These are phyloP conservation scores for Oedothorax gibbosus DNA, from an alignment of 1,140 invertebrate genomes.

Conservation along the genomic window DNA sequence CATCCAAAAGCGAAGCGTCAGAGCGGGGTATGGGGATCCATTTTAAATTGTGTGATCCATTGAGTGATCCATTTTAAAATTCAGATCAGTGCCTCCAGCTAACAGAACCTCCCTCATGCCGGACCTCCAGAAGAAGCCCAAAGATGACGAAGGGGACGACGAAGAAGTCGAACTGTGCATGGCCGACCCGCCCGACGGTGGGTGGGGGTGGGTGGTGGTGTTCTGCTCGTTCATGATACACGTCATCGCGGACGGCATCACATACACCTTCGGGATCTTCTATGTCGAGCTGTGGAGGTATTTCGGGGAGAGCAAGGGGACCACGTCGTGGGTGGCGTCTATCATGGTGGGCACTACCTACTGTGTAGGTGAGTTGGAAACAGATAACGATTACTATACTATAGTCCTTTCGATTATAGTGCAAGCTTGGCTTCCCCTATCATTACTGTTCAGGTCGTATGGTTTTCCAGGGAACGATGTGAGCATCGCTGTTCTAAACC, in stretches of 20 bases:
- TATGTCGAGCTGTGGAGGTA: constrained; percentile 80
- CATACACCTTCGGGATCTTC: constrained; percentile 93
- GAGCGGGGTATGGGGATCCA: too few species aligned
- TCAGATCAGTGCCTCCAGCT: too few species aligned
- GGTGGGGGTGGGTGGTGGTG: constrained; percentile 95
- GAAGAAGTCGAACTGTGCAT: constrained; percentile 23
- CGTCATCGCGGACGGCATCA: constrained; percentile 76
- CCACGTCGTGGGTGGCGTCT: constrained; percentile 91
- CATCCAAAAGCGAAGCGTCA: too few species aligned
- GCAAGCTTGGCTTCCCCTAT: too few species aligned
- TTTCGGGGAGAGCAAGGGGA: constrained; percentile 82
- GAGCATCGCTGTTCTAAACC: too few species aligned
- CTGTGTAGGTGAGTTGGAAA: constrained; percentile 80
- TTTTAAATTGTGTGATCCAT: too few species aligned
- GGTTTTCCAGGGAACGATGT: too few species aligned
- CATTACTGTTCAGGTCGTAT: too few species aligned
- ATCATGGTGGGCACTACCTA: constrained; percentile 92
- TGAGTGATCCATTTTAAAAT: too few species aligned
- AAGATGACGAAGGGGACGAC: constrained; percentile 32
- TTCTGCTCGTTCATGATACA: constrained; percentile 93
- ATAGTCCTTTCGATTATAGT: too few species aligned
- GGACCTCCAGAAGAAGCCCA: neutral
- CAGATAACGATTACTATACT: too few species aligned
- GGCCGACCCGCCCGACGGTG: constrained; percentile 71
- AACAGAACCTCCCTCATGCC: neutral